Base-by-base conservation (phyloP, 1,140 invertebrate species). In the Eriocheir sinensis region DNA sequence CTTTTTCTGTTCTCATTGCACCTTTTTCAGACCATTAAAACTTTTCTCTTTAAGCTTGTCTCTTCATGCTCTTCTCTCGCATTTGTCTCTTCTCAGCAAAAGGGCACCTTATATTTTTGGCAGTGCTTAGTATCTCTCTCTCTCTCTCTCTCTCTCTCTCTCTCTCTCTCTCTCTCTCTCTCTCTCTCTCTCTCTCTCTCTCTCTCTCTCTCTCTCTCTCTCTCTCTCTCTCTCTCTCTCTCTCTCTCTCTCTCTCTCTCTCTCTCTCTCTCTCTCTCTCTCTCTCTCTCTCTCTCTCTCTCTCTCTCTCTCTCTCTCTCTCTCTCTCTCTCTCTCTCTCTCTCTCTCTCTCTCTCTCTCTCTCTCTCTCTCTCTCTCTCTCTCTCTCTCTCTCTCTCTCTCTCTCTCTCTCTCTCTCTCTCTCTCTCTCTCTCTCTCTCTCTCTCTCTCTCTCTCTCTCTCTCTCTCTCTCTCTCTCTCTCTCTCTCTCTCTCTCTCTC, bases 111-210 rank as follows among this genome's bases (percentile, higher is more conserved):
- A 48, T 48, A 4, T 4, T 15, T 48, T 15, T 48, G 44, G 15
- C 44, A 48, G 44, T n/a, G 27, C n/a, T n/a, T 72, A n/a, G 60
- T 8, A 1, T 72, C 17, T 72, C 21, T 72, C 27, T 72, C 21
- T 72, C 21, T 72, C 21, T 72, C 60, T 72, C 21, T n/a, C 17
- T 72, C 60, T 72, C 60, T 72, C 60, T 72, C 60, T 72, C 60
- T n/a, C 27, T n/a, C 60, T 72, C 60, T 72, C 60, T 72, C 60
- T 72, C 60, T 72, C 60, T 72, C 60, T 72, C 60, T 72, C 60
- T 72, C 60, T 72, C 60, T 72, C 48, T 53, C 48, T 53, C 48
- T 53, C 48, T 53, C 48, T 53, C 48, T 53, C 48, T 3, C 48
- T 48, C 4, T 6, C 15, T 15, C 44, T 48, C 44, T 15, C 15